Evolutionary conservation across 2,797 vertebrate genomes (phyloP), one percentile per base, ranked within the genome.

Genomic region (Benthosema pterotum): DNA sequence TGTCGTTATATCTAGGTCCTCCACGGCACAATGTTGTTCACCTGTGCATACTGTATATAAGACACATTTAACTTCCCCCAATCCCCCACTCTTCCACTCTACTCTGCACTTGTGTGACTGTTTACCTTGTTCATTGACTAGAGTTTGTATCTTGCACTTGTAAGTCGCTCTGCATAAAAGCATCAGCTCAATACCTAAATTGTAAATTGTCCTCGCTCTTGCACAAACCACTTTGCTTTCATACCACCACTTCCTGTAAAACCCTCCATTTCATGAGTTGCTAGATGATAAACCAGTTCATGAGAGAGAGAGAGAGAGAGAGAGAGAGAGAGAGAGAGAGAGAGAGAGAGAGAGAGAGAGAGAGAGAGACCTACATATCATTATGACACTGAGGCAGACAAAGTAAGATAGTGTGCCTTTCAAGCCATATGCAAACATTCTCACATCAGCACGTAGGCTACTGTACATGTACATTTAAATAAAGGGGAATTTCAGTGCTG

Each of bases 1-100:
- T 65, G 63, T 68, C 70, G 62, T 47, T 65, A 67, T 57, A 83
- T 71, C 67, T 75, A 73, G 69, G 60, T 82, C 65, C 48, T 74
- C 66, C 65, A 66, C 72, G 62, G 53, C 57, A 55, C 3, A 15
- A 45, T 64, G 66, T 67, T 74, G 61, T 75, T 62, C 52, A 70
- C 66, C 42, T 46, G 69, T 48, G 42, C 48, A 62, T 69, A n/a
- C n/a, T n/a, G 28, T 58, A 59, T 60, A 59, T 67, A 28, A n/a
- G n/a, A 70, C 68, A 62, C 15, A 58, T 38, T 63, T 8, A 52
- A 28, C 46, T 59, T 56, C 17, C 65, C 49, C 52, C 65, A 52
- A 72, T n/a, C n/a, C n/a, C n/a, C n/a, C n/a, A n/a, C n/a, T n/a
- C n/a, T n/a, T n/a, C n/a, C n/a, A n/a, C n/a, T n/a, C n/a, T n/a